Evolutionary conservation across 2,113 vertebrate species (phyloP), one percentile per base, ranked within the genome.

Genomic region (Smithornis capensis): DNA sequence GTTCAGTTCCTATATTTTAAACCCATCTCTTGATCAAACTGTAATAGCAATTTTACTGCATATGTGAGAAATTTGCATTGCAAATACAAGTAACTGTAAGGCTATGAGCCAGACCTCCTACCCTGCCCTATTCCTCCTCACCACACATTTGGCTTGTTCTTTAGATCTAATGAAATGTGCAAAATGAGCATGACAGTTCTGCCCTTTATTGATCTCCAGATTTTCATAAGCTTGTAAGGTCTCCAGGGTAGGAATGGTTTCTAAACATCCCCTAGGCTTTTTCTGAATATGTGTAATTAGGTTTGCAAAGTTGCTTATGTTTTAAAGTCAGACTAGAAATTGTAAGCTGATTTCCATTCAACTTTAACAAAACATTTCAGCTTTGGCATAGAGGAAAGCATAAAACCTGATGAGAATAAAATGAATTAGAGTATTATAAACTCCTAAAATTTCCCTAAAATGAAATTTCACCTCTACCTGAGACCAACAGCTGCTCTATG

Each of bases 121-220:
- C 89, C 92, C 74, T 93, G 89, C 86, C 80, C 95, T 89, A 47
- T 87, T 89, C 87, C 65, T 92, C 69, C 83, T 75, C 40, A 62
- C 49, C 70, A 87, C 53, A 82, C 44, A 75, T 94, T 94, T 91
- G 92, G 80, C 80, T 93, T 88, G 56, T 22, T 92, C 69, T 89
- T 94, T 73, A 79, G 49, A 79, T 76, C 38, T 94, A 96, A 94
- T 94, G 90, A 96, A 96, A 96, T 90, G 92, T 94, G 83, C 83
- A 95, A 94, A 95, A 92, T 87, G 76, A 96, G 62, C 49, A 45
- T 90, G 83, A 93, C 69, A 47, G 56, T 64, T 93, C 50, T 92
- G 83, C 65, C 80, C 89, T 94, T 89, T 87, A 52, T 56, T 94
- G 85, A 79, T 93, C 80, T 93, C 53, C 29, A 52, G 64, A 92